Conservation (phyloP, 1,140 invertebrate genomes). For the Drosophila sp. region DNA sequence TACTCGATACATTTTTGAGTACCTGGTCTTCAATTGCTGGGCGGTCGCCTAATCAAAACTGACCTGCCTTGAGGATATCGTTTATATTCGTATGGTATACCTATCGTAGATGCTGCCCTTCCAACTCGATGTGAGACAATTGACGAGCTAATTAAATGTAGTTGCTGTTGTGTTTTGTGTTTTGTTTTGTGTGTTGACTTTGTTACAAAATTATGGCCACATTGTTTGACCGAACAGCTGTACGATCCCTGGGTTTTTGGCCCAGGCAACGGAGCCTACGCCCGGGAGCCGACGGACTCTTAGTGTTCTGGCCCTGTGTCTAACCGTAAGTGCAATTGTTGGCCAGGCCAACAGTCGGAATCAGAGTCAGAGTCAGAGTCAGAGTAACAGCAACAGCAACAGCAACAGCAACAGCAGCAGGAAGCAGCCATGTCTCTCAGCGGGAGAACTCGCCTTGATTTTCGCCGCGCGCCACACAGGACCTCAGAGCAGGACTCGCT, state of each 20-base stretch:
- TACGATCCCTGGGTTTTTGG: conserved; percentile 18
- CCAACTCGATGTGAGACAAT: conserved; percentile 54
- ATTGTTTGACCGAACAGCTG: conserved; percentile 73
- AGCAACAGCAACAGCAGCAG: conserved; percentile 44
- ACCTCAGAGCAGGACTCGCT: conserved; percentile 16
- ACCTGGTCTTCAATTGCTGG: background rate
- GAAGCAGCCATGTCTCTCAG: conserved; percentile 73
- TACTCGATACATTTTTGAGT: background rate
- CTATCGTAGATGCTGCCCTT: background rate
- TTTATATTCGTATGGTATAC: background rate
- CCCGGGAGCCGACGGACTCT: conserved; percentile 10
- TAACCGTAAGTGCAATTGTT: conserved; percentile 65
- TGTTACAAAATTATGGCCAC: conserved; percentile 69
- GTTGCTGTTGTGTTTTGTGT: conserved; percentile 46
- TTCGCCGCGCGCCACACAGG: conserved; percentile 66
- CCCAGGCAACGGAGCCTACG: background rate
- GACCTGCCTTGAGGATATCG: background rate
- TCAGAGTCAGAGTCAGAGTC: too few species aligned
- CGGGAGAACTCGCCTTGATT: conserved; percentile 75
- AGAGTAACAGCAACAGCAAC: background rate
- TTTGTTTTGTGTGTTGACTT: conserved; percentile 44
- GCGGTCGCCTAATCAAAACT: conserved; percentile 13
- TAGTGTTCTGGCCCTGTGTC: conserved; percentile 26
- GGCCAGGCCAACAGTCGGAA: too few species aligned
- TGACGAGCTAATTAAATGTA: conserved; percentile 76